Evolutionary conservation across 2,888 invertebrate genomes (phyloP), one percentile per base, ranked within the genome.

Genomic region (Glaucopsyche alexis): DNA sequence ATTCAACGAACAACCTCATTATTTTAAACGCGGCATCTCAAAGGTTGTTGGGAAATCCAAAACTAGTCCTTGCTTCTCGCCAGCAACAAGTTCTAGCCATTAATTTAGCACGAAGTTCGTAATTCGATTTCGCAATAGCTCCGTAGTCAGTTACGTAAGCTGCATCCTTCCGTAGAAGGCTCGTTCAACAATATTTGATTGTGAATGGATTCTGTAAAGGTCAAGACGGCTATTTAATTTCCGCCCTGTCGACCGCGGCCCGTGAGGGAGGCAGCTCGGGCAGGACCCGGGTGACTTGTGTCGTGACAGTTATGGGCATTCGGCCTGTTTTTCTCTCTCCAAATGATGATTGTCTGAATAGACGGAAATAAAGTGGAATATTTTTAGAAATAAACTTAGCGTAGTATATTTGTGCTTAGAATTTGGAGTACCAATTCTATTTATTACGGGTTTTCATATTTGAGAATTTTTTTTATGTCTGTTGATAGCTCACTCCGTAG

Each of bases 201-300:
- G 29, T 60, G 60, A 60, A 60, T 60, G 60, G 60, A 38, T 29
- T 60, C 29, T 29, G 60, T 29, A 60, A 60, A 60, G 60, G 60
- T 60, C 60, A 60, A 60, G 60, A 60, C 60, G 55, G 29, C 60
- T 60, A 60, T 60, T 60, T 60, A 60, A 60, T 60, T 60, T 60
- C 60, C 29, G 60, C 29, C 60, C 29, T 14, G 60, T 60, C 60
- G 60, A 60, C 60, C 60, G 29, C 29, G 60, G 60, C 60, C 60
- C 29, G 2, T 16, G 29, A 13, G 47, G 47, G 47, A 9, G 50
- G 29, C 60, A 29, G 29, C 60, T 60, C 60, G 60, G 29, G 13
- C 60, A 16, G 29, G 29, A 16, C 38, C 60, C 29, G 60, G 60
- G 29, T 13, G 38, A 38, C 60, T 60, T 11, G 29, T 29, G 29